phyloP scores from a whole-genome alignment of 2,113 vertebrate genomes.

The Gallinago jamesoni region DNA sequence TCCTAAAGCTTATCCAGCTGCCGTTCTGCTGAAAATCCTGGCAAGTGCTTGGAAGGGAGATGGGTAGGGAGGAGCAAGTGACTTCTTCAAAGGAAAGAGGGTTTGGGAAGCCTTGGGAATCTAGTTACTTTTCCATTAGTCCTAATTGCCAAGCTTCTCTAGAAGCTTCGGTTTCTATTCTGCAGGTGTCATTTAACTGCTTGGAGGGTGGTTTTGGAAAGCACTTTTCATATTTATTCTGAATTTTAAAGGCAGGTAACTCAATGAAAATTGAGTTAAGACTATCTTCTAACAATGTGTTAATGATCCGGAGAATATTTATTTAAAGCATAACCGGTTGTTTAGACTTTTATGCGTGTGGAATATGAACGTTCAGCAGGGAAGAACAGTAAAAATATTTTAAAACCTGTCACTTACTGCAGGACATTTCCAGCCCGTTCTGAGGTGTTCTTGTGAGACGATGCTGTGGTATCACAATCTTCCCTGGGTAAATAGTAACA shows the following conservation, averaged over 20 bases:
- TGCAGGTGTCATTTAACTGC: slow-evolving; percentile 6
- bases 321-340: background rate
- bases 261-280: background rate
- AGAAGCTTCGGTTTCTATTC: background rate
- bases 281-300: accelerated
- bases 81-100: background rate
- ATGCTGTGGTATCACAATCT: background rate
- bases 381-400: background rate
- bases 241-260: background rate
- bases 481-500: background rate
- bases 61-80: background rate
- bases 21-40: background rate
- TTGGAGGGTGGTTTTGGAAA: background rate
- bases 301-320: background rate
- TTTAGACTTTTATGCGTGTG: background rate
- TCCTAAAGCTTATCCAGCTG: background rate
- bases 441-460: background rate
- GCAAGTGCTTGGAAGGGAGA: background rate
- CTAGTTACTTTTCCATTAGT: background rate
- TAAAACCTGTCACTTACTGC: background rate
- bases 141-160: background rate
- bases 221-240: background rate
- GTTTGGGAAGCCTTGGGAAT: background rate
- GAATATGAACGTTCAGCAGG: background rate
- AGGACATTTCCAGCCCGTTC: background rate